These are phyloP conservation scores for Otolemur garnettii DNA, from an alignment of 2,113 vertebrate genomes.

Conservation along the genomic window DNA sequence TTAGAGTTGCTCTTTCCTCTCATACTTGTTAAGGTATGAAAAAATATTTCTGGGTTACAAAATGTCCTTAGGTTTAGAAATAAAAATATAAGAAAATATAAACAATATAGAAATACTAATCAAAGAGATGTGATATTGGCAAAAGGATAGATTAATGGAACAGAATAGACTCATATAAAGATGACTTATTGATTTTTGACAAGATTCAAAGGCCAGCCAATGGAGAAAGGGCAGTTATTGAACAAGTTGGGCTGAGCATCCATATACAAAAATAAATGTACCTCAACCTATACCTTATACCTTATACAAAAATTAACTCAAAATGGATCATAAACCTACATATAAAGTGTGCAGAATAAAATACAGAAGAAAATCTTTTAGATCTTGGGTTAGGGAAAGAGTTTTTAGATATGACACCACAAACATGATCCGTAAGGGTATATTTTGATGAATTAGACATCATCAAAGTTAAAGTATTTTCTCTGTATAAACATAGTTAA, in stretches of 20 bases:
- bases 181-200: not conserved
- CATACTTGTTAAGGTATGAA: constrained; percentile 41
- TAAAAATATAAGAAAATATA: not conserved
- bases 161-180: not conserved
- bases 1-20: not conserved
- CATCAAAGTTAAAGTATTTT: not conserved
- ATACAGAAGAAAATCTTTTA: not conserved
- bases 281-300: not conserved
- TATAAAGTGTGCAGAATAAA: constrained; percentile 20
- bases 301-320: not conserved
- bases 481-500: constrained; percentile 11
- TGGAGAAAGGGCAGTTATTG: not conserved
- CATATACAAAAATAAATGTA: not conserved
- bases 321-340: not conserved
- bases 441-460: not conserved
- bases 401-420: not conserved
- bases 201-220: not conserved
- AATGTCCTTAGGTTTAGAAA: constrained; percentile 18
- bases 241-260: not conserved
- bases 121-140: not conserved
- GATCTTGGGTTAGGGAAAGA: not conserved
- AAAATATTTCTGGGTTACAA: not conserved
- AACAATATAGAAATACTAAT: not conserved
- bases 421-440: not conserved
- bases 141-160: not conserved